Evolutionary conservation across 2,888 invertebrate genomes (phyloP).

Genomic region (Venusia cambrica): DNA sequence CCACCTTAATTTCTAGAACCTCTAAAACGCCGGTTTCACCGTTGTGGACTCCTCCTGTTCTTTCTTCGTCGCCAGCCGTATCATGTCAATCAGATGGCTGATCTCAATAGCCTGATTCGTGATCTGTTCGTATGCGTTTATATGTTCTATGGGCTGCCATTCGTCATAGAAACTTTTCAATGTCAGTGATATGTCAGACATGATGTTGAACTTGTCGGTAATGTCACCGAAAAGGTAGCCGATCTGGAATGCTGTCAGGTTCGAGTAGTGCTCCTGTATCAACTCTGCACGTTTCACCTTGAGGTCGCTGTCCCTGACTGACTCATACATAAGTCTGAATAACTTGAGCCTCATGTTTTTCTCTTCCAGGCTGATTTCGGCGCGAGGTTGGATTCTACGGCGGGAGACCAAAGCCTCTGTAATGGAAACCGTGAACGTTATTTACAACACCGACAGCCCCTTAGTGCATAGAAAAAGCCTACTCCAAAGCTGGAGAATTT

Average conservation of each 20-base stretch:
- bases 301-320: constrained; percentile 53
- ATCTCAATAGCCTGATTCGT: constrained; percentile 60
- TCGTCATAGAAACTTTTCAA: constrained; percentile 41
- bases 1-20: too few relatives aligned
- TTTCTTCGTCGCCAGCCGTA: too few relatives aligned
- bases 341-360: constrained; percentile 56
- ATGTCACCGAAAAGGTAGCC: constrained; percentile 56
- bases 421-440: too few relatives aligned
- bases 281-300: constrained; percentile 55
- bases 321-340: constrained; percentile 63
- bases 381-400: too few relatives aligned
- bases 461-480: too few relatives aligned
- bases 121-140: constrained; percentile 64
- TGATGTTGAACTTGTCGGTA: constrained; percentile 49
- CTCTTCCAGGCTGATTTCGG: constrained; percentile 36
- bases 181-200: constrained; percentile 49
- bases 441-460: too few relatives aligned
- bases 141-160: constrained; percentile 67
- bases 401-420: neutral
- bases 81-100: constrained; percentile 49
- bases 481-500: too few relatives aligned
- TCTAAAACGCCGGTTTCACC: too few relatives aligned
- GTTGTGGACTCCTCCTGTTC: too few relatives aligned
- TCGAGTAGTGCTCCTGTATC: constrained; percentile 45
- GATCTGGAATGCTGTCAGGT: constrained; percentile 49